Percentiles rank a stretch among this genome's conserved stretches.
Evolutionary conservation across 64 coral and sea anemone genomes (phyloP).

Genomic region (Actinia equina): DNA sequence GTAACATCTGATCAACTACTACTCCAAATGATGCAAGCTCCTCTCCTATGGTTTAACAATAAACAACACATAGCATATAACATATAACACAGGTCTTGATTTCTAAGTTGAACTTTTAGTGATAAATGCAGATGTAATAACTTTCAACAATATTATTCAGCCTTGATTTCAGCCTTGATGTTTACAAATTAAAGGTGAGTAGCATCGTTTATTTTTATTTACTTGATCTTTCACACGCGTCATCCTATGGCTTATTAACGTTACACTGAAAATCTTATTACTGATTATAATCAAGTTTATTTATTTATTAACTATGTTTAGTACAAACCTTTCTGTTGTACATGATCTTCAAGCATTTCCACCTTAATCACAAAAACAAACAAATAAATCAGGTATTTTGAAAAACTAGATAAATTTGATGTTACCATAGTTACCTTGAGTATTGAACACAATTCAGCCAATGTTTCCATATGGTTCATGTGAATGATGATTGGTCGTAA

Average conservation of each 20-base stretch:
- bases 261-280: no score
- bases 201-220: no score
- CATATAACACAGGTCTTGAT: neutral
- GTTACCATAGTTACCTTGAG: slow-evolving; percentile 62
- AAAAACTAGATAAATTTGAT: neutral
- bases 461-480: slow-evolving; percentile 99
- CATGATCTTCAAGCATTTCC: slow-evolving; percentile 98
- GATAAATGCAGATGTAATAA: no score
- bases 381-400: neutral
- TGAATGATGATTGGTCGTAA: slow-evolving; percentile 94
- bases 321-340: slow-evolving; percentile 83
- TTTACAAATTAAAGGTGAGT: no score
- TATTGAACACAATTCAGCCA: slow-evolving; percentile 96
- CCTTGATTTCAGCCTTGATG: no score
- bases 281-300: no score
- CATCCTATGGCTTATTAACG: no score
- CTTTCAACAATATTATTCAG: no score
- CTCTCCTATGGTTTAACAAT: slow-evolving; percentile 49
- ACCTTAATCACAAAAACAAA: slow-evolving; percentile 53
- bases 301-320: no score
- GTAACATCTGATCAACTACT: slow-evolving; percentile 88
- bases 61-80: neutral
- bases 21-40: slow-evolving; percentile 90
- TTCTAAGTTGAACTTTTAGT: no score
- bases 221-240: neutral